phyloP scores from a whole-genome alignment of 2,888 invertebrate genomes.

The Onchidella celtica region DNA sequence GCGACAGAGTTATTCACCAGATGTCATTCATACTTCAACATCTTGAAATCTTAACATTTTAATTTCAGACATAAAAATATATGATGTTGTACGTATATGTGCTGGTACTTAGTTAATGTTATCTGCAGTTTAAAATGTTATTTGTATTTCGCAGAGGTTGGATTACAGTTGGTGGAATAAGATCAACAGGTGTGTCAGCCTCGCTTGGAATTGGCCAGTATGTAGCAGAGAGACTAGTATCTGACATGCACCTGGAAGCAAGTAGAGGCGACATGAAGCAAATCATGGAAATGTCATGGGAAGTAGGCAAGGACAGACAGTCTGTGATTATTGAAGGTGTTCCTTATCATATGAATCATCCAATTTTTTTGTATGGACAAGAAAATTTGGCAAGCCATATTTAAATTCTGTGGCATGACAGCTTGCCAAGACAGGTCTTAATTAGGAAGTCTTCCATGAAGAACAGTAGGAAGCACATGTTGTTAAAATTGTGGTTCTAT shows the following conservation, averaged over 20 bases:
- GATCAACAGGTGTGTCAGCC: slow-evolving; percentile 72
- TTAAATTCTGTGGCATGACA: slow-evolving; percentile 23
- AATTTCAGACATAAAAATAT: too few relatives aligned
- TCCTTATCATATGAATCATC: slow-evolving; percentile 62
- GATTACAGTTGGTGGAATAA: slow-evolving; percentile 72
- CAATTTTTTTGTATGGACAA: slow-evolving; percentile 58
- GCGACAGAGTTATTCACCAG: too few relatives aligned
- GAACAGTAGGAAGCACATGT: too few relatives aligned
- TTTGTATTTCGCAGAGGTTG: slow-evolving; percentile 56
- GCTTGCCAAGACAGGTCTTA: too few relatives aligned
- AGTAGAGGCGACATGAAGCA: slow-evolving; percentile 45
- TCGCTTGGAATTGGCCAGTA: slow-evolving; percentile 67
- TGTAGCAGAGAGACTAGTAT: slow-evolving; percentile 54
- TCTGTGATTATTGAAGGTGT: slow-evolving; percentile 55
- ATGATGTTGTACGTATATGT: too few relatives aligned
- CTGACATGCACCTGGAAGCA: slow-evolving; percentile 58
- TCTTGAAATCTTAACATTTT: too few relatives aligned
- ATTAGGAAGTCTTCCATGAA: too few relatives aligned
- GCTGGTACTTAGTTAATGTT: too few relatives aligned
- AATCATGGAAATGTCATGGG: slow-evolving; percentile 53
- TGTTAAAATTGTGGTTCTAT: too few relatives aligned
- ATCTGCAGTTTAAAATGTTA: too few relatives aligned
- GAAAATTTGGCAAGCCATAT: slow-evolving; percentile 36
- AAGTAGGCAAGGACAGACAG: slow-evolving; percentile 34
- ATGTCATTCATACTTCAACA: too few relatives aligned